Evolutionary conservation across 2,797 vertebrate species (phyloP).

Genomic region (Poeciliopsis presidionis): DNA sequence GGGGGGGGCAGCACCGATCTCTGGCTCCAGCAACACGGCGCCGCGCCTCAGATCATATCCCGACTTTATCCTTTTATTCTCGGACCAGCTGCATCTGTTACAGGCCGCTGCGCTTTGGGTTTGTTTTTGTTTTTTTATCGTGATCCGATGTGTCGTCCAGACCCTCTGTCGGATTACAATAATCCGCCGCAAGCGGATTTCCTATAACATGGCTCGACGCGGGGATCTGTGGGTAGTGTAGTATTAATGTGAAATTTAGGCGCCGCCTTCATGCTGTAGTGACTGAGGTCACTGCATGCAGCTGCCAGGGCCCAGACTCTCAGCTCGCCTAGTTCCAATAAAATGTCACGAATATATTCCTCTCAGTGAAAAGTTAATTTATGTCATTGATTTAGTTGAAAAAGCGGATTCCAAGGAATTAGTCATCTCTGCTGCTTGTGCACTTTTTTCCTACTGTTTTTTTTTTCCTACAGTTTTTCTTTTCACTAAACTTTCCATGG

Average conservation of each 20-base stretch:
- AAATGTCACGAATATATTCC: not conserved
- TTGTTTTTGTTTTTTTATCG: slow-evolving; percentile 33
- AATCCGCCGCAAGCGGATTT: slow-evolving; percentile 83
- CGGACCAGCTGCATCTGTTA: slow-evolving; percentile 50
- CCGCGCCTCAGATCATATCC: slow-evolving; percentile 60
- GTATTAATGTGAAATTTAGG: slow-evolving; percentile 5
- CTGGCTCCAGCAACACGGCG: slow-evolving; percentile 47
- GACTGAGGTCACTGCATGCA: not conserved
- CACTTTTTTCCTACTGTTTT: not conserved
- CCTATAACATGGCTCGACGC: slow-evolving; percentile 80
- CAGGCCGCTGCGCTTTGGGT: slow-evolving; percentile 60
- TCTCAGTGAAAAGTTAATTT: not conserved
- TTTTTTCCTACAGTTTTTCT: not conserved
- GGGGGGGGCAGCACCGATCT: slow-evolving; percentile 35
- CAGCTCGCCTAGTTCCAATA: not conserved
- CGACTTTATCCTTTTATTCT: slow-evolving; percentile 49
- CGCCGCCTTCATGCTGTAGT: not conserved
- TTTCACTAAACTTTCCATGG: not conserved
- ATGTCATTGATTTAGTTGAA: not conserved
- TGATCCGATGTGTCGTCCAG: slow-evolving; percentile 76
- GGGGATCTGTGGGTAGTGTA: slow-evolving; percentile 77
- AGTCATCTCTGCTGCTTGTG: not conserved
- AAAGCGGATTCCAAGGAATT: not conserved
- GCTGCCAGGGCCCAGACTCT: not conserved
- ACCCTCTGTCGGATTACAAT: slow-evolving; percentile 82